Evolutionary conservation across 2,888 invertebrate species (phyloP), one percentile per base, ranked within the genome.

Genomic region (Acleris cristana): DNA sequence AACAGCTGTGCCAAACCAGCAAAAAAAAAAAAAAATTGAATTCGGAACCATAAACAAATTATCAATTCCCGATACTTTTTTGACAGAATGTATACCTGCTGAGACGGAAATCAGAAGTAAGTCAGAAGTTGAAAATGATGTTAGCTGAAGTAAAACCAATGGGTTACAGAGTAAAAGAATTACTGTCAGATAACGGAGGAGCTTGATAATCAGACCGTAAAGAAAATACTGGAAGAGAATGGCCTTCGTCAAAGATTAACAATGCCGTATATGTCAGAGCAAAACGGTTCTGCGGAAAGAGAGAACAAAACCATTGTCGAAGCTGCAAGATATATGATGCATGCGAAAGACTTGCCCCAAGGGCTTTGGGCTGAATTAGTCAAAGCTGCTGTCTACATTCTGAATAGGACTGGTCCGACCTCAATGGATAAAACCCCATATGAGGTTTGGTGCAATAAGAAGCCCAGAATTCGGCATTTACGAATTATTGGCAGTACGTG

Each of bases 321-420:
- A n/a, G n/a, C 16, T 8, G n/a, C 59, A 3, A 48, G 59, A 21
- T 30, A 51, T 16, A 12, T 48, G n/a, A 48, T 48, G 48, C 48
- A 48, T 7, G 48, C 6, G 1, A 4, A 14, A 49, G 51, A 60
- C 12, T 16, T 60, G 4, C 52, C 51, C 1, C 7, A 12, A 18
- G 51, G 30, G 1, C n/a, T 64, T 16, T 64, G 57, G 56, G 57
- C 63, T 45, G 63, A 63, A 48, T 14, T 63, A 18, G 19, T 40
- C 1, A 49, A 55, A 3, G 49, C 59, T 18, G 18, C 65, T 16
- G 60, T 30, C 3, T 65, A 60, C 16, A 59, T 65, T 14, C 34
- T 65, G n/a, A 65, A 60, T 34, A 18, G 18, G 54, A 65, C 65
- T 14, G 60, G 65, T 3, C 65, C 60, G 1, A 48, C 48, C 2